Evolutionary conservation across 2,888 invertebrate genomes (phyloP), one percentile per base, ranked within the genome.

Genomic region (Heliconius cydno): DNA sequence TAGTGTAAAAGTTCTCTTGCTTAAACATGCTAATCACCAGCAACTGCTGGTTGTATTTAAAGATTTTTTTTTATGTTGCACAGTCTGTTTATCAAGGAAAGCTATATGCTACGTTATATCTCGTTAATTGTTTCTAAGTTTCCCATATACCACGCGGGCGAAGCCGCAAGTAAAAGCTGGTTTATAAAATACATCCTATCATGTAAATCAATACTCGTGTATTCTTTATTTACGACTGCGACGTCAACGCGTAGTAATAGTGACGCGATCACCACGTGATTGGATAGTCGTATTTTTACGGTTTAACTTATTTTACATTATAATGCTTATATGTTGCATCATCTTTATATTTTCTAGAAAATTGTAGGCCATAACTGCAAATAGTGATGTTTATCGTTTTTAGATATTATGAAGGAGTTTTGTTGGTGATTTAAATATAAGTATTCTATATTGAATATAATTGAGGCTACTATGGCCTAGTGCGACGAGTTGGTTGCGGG

Each of bases 261-360:
- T 68, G 68, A 68, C 68, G 41, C 38, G 38, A 13, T 13, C 12
- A n/a, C 68, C 68, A 41, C 68, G 38, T 68, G 41, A 68, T 19
- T 67, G 30, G 66, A 67, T 28, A 22, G 28, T 68, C 13, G 68
- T 41, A 68, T n/a, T 68, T 68, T 41, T 68, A 68, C 68, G 68
- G 41, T 68, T 38, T 41, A 41, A 68, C 5, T 68, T 68, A 41
- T 68, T 68, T 68, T 41, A 68, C 38, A 68, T 38, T 68, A 65
- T 65, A 65, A 65, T 28, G 28, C 65, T 60, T 15, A 28, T 65
- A 38, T 68, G 68, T 68, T 68, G 68, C 68, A 38, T 68, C 68
- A 68, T 68, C 13, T n/a, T 38, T 41, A 12, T 38, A 12, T 68
- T 68, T 68, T 38, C 68, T 68, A n/a, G 38, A 68, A 68, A 10